Base-by-base conservation (phyloP, 1,140 invertebrate species). In the Dendrolimus kikuchii region DNA sequence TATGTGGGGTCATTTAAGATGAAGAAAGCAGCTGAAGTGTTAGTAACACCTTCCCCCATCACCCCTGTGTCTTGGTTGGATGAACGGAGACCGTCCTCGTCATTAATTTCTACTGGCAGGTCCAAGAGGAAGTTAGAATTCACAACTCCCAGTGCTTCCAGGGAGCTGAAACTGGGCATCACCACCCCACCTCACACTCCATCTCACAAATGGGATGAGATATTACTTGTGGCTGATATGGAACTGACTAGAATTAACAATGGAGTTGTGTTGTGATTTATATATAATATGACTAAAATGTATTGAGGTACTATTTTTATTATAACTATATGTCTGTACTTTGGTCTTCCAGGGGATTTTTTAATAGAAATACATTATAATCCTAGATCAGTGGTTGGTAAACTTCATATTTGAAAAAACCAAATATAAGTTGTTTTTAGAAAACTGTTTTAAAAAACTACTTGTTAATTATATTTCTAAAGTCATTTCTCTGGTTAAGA, bases 1-100 rank as follows among this genome's bases (percentile, higher is more conserved):
- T 93, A 93, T 77, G 90, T 90, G 54, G 92, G 92, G 10, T 92
- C 92, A 42, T 69, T 71, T 53, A 84, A 81, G 60, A 62, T 72
- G 57, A 84, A 84, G 51, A 82, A 77, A 53, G 49, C 65, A 67
- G 76, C 80, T 3, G 73, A 75, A 38, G 37, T 68, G 38, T 38
- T 66, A 5, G 51, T 51, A 6, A 83, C 73, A 59, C 73, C 73
- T 53, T 81, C 81, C 76, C 62, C 86, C 2, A 68, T 86, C 41
- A 88, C 86, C 23, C 84, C 87, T 10, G 54, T 84, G 4, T 65
- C 77, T 43, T 45, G 75, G 46, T 52, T 76, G 49, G 71, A 74
- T 51, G 61, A 77, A 41, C 70, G 73, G 44, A 68, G 66, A 48
- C 65, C 77, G 38, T 63, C 74, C 5, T 67, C 73, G 40, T 76